Base-by-base conservation (phyloP, 2,797 vertebrate species). In the Chelonia mydas region DNA sequence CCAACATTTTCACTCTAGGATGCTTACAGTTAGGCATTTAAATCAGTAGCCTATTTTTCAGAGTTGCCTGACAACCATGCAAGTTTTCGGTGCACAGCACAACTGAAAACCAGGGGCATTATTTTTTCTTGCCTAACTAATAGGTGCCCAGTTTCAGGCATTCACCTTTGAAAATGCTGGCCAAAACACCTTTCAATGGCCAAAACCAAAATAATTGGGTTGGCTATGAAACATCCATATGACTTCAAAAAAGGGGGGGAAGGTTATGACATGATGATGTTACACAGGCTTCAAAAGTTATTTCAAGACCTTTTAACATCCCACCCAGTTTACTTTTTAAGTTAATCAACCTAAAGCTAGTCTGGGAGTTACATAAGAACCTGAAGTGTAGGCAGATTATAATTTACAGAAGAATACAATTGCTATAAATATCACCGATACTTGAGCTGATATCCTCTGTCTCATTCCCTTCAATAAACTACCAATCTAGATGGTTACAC, bases 271-370 rank as follows among this genome's bases (percentile, higher is more conserved):
- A 45, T 80, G 17, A 50, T 54, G 21, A 86, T 89, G 91, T 90
- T 91, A 47, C 72, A 76, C 33, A 86, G 23, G 37, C 25, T 78
- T n/a, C 37, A 89, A 89, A 92, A 84, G 5, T 84, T 87, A 87
- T 94, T 93, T 92, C 37, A 82, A 92, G 79, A 87, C 21, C 55
- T 92, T 95, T 95, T 84, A 91, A 89, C 76, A 85, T 86, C 55
- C 33, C 81, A 10, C 45, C 21, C 17, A 88, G 37, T 50, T 57
- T 90, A 84, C 25, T 57, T 93, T 95, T 95, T 84, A 80, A 37
- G 45, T 81, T 92, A 86, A 81, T 91, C 78, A 84, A 45, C 55
- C 5, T 13, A 55, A 25, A 88, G 50, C 84, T 81, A 12, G 79
- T 87, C 76, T 91, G 59, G 33, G 9, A 81, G 19, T 57, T 83